Evolutionary conservation across 2,113 vertebrate species (phyloP).

Genomic region (Lonchura striata): DNA sequence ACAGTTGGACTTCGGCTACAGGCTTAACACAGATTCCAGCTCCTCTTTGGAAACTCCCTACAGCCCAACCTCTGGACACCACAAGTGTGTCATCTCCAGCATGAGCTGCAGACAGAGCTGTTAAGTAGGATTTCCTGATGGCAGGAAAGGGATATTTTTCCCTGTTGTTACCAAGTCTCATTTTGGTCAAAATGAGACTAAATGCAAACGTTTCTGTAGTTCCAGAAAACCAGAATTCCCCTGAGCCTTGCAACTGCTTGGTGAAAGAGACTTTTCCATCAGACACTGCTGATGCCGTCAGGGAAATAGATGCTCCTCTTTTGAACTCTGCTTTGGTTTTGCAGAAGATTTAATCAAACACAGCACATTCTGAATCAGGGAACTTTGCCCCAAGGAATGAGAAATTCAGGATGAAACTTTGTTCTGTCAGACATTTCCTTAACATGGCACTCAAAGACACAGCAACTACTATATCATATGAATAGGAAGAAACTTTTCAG

Average conservation of each 20-base stretch:
- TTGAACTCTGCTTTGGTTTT: slow-evolving; percentile 32
- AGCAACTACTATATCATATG: neutral
- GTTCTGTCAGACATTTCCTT: slow-evolving; percentile 1
- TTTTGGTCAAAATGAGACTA: slow-evolving; percentile 7
- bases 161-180: neutral
- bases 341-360: slow-evolving; percentile 27
- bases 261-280: slow-evolving; percentile 6
- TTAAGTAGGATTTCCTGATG: neutral
- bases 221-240: neutral
- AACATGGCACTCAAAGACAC: neutral
- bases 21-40: neutral
- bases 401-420: neutral
- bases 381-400: neutral
- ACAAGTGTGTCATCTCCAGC: neutral
- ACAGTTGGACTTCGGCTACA: neutral
- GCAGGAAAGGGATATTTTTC: neutral
- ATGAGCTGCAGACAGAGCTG: neutral
- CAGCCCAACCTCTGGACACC: neutral
- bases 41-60: neutral
- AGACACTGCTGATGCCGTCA: neutral
- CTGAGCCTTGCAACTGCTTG: slow-evolving; percentile 1
- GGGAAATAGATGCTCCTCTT: slow-evolving; percentile 21
- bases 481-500: neutral
- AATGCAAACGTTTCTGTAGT: neutral
- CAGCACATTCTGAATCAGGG: neutral